Conservation (phyloP, 2,888 invertebrate species). For the Dasypogon diadema region DNA sequence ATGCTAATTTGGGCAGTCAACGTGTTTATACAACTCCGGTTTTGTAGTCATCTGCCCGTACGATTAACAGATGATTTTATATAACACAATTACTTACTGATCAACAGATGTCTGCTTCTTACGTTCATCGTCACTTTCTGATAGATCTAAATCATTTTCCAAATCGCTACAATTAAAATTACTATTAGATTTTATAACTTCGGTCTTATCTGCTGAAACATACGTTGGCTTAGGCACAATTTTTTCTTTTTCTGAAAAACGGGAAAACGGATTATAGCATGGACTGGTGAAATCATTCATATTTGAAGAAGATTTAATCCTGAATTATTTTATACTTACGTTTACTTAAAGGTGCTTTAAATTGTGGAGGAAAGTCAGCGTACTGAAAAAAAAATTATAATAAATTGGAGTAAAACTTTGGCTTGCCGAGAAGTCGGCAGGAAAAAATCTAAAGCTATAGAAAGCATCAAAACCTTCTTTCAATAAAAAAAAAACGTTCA, state of each 20-base stretch:
- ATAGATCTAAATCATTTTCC: conserved; percentile 78
- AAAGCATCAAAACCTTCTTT: too few species aligned
- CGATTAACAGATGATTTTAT: too few species aligned
- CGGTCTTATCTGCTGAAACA: conserved; percentile 55
- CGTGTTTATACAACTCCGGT: too few species aligned
- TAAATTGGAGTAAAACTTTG: too few species aligned
- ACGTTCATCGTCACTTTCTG: conserved; percentile 83
- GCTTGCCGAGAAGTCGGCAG: too few species aligned
- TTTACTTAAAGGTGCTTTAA: conserved; percentile 53
- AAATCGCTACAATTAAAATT: conserved; percentile 69
- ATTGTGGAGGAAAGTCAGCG: conserved; percentile 55
- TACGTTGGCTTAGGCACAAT: conserved; percentile 62
- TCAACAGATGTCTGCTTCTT: conserved; percentile 67
- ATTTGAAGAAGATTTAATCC: neutral
- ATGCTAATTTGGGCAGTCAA: too few species aligned
- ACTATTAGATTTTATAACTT: conserved; percentile 20
- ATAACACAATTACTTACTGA: conserved; percentile 62
- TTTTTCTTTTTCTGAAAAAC: conserved; percentile 58
- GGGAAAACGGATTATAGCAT: neutral
- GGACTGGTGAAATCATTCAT: neutral
- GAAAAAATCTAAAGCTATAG: too few species aligned
- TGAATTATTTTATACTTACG: conserved; percentile 49
- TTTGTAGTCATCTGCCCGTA: too few species aligned
- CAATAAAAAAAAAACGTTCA: too few species aligned
- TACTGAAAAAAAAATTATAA: conserved; percentile 47